These are phyloP conservation scores for Lydus trimaculatus DNA, from an alignment of 2,888 invertebrate species.

Conservation along the genomic window DNA sequence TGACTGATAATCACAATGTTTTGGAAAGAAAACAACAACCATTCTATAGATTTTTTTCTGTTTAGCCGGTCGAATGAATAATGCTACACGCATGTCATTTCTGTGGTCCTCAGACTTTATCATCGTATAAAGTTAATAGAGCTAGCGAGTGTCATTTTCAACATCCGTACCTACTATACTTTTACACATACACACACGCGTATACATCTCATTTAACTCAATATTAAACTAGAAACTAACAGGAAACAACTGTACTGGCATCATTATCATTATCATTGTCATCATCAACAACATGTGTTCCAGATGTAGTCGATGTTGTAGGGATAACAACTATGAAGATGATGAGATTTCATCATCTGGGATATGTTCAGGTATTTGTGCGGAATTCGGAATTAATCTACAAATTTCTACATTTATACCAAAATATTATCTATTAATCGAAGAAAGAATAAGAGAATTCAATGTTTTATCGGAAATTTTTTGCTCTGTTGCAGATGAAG, in stretches of 20 bases:
- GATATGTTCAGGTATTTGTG: slow-evolving; percentile 56
- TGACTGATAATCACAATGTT: background rate
- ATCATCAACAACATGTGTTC: slow-evolving; percentile 52
- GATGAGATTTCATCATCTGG: slow-evolving; percentile 55
- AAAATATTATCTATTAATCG: no score
- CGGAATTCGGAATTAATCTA: background rate
- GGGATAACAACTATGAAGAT: slow-evolving; percentile 54
- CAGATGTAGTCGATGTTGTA: slow-evolving; percentile 58
- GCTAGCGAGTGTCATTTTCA: background rate
- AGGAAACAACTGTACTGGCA: background rate
- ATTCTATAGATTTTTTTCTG: background rate
- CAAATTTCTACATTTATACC: background rate
- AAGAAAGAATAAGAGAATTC: no score
- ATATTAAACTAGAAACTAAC: slow-evolving; percentile 1
- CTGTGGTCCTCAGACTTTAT: background rate
- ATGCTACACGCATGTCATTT: background rate
- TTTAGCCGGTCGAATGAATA: background rate
- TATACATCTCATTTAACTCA: background rate
- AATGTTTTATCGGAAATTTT: no score
- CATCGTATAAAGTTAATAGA: background rate
- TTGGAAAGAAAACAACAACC: background rate
- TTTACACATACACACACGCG: background rate
- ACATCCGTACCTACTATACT: background rate
- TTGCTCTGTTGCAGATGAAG: slow-evolving; percentile 65
- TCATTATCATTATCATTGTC: background rate